These are phyloP conservation scores for Resseliella maxima DNA, from an alignment of 2,888 invertebrate species.

Conservation along the genomic window DNA sequence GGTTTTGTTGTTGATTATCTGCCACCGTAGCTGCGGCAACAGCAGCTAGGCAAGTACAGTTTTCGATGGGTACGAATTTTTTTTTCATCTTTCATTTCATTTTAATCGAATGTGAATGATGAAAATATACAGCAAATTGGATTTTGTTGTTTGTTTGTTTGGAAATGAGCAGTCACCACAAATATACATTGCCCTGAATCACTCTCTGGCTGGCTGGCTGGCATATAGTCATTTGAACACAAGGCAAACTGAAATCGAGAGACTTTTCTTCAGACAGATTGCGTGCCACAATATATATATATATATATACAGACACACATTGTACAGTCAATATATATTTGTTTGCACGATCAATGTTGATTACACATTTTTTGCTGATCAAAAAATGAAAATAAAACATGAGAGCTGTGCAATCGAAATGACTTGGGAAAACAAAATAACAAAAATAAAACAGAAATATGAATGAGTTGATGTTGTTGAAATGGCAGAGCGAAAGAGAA, in stretches of 20 bases:
- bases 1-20: background rate
- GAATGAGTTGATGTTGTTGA: background rate
- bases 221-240: background rate
- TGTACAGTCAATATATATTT: background rate
- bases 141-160: constrained; percentile 8
- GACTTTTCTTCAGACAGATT: no score
- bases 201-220: background rate
- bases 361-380: background rate
- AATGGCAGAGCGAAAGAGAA: constrained; percentile 38
- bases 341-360: constrained; percentile 1
- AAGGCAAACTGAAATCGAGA: no score
- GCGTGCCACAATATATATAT: background rate
- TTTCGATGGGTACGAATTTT: constrained; percentile 1
- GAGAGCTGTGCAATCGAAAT: no score
- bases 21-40: no score
- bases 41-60: background rate
- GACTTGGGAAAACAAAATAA: background rate
- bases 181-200: background rate
- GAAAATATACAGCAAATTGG: background rate
- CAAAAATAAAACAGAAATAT: background rate
- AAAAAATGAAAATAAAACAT: background rate
- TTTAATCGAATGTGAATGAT: background rate
- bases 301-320: background rate
- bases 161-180: constrained; percentile 29
- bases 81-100: background rate